Percentiles rank a stretch among this genome's conserved stretches.
These are phyloP conservation scores for Oxytorus armatus DNA, from an alignment of 2,888 invertebrate genomes.

Conservation along the genomic window DNA sequence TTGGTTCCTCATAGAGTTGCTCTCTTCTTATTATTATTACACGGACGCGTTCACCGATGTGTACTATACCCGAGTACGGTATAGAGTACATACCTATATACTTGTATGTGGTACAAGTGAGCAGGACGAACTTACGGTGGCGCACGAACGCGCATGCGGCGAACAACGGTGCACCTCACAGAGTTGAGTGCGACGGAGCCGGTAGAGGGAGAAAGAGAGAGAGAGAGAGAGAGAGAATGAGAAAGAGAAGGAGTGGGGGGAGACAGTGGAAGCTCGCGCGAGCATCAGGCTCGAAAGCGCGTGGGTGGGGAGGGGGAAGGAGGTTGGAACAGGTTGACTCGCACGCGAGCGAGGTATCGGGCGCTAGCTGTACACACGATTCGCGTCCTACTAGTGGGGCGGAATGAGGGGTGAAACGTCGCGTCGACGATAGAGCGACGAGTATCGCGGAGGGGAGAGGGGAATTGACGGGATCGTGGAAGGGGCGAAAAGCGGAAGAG, in stretches of 20 bases:
- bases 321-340: conserved; percentile 81
- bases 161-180: conserved; percentile 66
- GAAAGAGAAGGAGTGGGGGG: conserved; percentile 24
- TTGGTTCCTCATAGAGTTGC: conserved; percentile 83
- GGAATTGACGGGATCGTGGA: conserved; percentile 31
- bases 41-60: conserved; percentile 75
- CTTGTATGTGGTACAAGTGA: conserved; percentile 17
- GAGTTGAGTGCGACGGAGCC: conserved; percentile 29
- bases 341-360: conserved; percentile 80
- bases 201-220: conserved; percentile 23
- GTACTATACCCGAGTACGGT: conserved; percentile 23
- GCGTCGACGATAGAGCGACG: conserved; percentile 30
- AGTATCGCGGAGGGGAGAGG: conserved; percentile 25
- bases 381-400: not conserved
- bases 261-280: conserved; percentile 60
- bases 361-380: conserved; percentile 51
- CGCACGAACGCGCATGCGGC: conserved; percentile 70
- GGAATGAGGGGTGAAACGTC: conserved; percentile 51
- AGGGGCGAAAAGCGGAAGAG: conserved; percentile 53
- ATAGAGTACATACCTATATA: conserved; percentile 50
- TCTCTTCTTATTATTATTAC: conserved; percentile 83
- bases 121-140: conserved; percentile 53
- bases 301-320: conserved; percentile 73
- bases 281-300: conserved; percentile 61
- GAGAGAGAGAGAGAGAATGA: conserved; percentile 4